Percentiles rank a stretch among this genome's conserved stretches.
phyloP scores from a whole-genome alignment of 2,113 vertebrate genomes.

The Vanacampus margaritifer region DNA sequence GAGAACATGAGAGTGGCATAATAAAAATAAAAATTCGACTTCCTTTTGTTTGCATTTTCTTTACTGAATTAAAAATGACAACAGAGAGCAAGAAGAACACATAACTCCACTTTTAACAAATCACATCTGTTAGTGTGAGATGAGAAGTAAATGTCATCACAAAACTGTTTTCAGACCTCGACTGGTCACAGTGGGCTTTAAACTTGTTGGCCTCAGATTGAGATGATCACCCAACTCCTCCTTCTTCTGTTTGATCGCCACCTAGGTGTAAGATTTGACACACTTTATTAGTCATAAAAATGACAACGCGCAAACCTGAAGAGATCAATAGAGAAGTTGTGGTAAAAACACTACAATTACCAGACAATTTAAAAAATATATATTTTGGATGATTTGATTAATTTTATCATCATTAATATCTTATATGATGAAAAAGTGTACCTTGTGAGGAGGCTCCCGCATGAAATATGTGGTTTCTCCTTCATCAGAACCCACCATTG shows the following conservation, averaged over 20 bases:
- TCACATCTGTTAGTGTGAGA: not conserved
- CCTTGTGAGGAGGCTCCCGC: conserved; percentile 89
- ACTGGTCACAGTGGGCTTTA: conserved; percentile 40
- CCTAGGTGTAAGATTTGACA: conserved; percentile 63
- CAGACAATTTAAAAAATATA: not conserved
- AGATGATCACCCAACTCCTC: conserved; percentile 58
- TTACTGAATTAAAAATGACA: too few species aligned
- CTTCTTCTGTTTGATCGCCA: conserved; percentile 77
- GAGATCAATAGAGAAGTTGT: not conserved
- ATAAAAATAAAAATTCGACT: not conserved
- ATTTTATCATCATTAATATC: too few species aligned
- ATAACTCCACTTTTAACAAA: not conserved
- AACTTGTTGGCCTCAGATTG: conserved; percentile 56
- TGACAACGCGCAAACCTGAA: not conserved
- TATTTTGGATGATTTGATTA: too few species aligned
- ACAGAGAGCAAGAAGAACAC: too few species aligned
- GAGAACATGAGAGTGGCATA: conserved; percentile 3
- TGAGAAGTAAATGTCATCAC: not conserved
- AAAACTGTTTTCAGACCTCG: conserved; percentile 58
- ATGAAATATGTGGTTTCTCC: conserved; percentile 91
- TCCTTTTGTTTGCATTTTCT: not conserved
- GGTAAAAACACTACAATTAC: not conserved
- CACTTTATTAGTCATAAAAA: not conserved
- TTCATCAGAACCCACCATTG: conserved; percentile 79
- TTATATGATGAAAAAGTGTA: conserved; percentile 18